Base-by-base conservation (phyloP, 2,797 vertebrate genomes). In the Eidolon dupreanum region DNA sequence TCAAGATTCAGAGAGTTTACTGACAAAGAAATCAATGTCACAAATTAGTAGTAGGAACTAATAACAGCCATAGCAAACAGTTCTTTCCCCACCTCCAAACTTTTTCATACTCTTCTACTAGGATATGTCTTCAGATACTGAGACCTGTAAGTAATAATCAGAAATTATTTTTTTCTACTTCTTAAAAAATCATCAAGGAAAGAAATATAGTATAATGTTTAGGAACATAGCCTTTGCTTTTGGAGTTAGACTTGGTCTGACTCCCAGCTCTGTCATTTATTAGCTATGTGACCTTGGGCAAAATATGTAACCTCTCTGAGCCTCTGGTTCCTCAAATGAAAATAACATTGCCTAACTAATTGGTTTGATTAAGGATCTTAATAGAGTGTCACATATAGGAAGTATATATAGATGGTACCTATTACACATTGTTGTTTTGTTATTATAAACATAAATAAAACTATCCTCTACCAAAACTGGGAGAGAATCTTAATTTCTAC, bases 391-490 rank as follows among this genome's bases (percentile, higher is more conserved):
- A 65, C 51, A 71, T 36, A 71, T 6, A 65, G 46, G 38, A 92
- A 88, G 16, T 53, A 19, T n/a, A 83, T 57, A 61, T 4, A 81
- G 17, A 49, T 22, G 24, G 61, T 13, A 46, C 65, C 51, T 68
- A 33, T 26, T 61, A 86, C 5, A 43, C 65, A 11, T 81, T 49
- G 20, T 43, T 86, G n/a, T 49, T 49, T 19, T 41, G 24, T 77
- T 82, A 66, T n/a, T 79, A 57, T 41, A 96, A 92, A 79, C 10
- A 75, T 53, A 90, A 92, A 68, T 7, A 83, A 95, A 92, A 65
- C 8, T 93, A 51, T 61, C 20, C 57, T 93, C 17, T 65, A 46
- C 53, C 55, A 33, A 83, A 90, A 63, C 33, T 82, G 19, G 57
- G 28, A 22, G 15, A 95, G 78, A 78, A 51, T 24, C 55, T 63